Evolutionary conservation across 2,888 invertebrate genomes (phyloP), one percentile per base, ranked within the genome.

Genomic region (Odontocolon sp.): DNA sequence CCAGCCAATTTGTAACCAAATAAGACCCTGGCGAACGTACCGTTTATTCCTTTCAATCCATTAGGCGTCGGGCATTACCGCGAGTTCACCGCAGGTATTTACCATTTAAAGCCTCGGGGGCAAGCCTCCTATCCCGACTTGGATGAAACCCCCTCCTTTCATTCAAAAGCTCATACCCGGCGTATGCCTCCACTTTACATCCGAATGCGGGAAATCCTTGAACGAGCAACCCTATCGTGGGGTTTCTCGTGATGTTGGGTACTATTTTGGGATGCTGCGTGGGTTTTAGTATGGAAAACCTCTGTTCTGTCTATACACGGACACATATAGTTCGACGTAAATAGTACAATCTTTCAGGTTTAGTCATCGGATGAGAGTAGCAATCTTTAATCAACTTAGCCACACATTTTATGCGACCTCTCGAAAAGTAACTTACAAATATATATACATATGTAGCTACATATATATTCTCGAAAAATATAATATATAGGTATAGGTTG

Each of bases 1-100:
- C 78, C 2, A 74, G 71, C 81, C 84, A 84, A 85, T 85, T 85
- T 85, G 83, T 84, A 86, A 85, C 82, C 85, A 84, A 86, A 86
- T 85, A 83, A 84, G 85, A 80, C 75, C 54, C 63, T n/a, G n/a
- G n/a, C 42, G 67, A 40, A 52, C 52, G 50, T 56, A 61, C 56
- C 81, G 75, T 82, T 84, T 82, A 84, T 84, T 82, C 79, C 81
- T 77, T 82, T 84, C 83, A 82, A 84, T 84, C 86, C 84, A 86
- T 85, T 86, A 85, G 81, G 80, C 83, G 80, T 74, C 45, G 52
- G 66, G 74, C 78, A 80, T 80, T 80, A 78, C 80, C 57, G 76
- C 66, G 36, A 70, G 64, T 70, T 76, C 67, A 69, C 82, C 82
- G 76, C 82, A 82, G 80, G 71, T 81, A 82, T 81, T 84, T 82